These are phyloP conservation scores for Tokudaia tokunoshimensis DNA, from an alignment of 2,797 vertebrate genomes.

Conservation along the genomic window DNA sequence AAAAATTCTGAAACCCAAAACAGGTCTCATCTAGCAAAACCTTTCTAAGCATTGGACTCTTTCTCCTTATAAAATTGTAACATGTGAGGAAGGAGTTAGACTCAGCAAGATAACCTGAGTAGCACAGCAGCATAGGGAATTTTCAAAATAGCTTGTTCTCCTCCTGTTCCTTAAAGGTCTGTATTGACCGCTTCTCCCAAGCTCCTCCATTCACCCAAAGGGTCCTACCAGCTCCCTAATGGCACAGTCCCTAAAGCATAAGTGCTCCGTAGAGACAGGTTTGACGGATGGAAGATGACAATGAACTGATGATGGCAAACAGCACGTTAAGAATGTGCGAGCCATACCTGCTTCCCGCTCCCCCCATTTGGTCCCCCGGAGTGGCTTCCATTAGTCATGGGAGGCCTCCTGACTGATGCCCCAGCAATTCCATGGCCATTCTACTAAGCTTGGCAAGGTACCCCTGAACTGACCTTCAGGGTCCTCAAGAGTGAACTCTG, in stretches of 20 bases:
- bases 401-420: background rate
- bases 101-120: background rate
- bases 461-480: background rate
- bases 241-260: background rate
- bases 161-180: background rate
- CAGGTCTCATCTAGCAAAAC: background rate
- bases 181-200: background rate
- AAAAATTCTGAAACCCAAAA: background rate
- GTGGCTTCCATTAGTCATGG: background rate
- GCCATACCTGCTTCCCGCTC: background rate
- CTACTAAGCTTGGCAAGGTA: conserved; percentile 67
- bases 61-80: background rate
- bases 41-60: background rate
- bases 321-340: background rate
- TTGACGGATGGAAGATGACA: background rate
- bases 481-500: background rate
- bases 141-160: background rate
- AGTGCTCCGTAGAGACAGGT: background rate
- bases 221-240: background rate
- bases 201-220: background rate
- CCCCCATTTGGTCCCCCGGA: background rate
- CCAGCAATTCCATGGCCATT: conserved; percentile 61
- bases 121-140: background rate
- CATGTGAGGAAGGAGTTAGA: background rate
- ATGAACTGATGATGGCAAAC: background rate